phyloP scores from a whole-genome alignment of 2,888 invertebrate species.

The Himalopsyche tibetana region DNA sequence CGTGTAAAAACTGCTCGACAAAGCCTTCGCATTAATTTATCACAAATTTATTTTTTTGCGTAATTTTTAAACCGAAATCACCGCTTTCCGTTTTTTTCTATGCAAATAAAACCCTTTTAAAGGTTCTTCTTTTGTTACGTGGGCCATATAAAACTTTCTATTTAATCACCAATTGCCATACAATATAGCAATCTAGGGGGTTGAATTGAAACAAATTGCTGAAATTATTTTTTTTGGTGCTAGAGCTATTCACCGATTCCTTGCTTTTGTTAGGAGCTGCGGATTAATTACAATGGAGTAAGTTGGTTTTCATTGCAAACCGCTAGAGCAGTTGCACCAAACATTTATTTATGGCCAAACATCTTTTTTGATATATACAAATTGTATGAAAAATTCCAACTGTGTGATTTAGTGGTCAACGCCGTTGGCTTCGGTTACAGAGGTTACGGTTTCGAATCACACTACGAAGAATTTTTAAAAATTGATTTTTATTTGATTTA shows the following conservation, averaged over 20 bases:
- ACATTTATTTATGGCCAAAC: neutral
- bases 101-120: slow-evolving; percentile 59
- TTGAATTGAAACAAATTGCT: slow-evolving; percentile 64
- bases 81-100: slow-evolving; percentile 50
- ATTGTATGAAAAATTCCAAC: too few relatives aligned
- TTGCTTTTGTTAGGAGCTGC: slow-evolving; percentile 60
- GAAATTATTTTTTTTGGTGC: slow-evolving; percentile 62
- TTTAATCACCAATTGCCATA: slow-evolving; percentile 63
- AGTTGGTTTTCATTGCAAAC: slow-evolving; percentile 59
- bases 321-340: slow-evolving; percentile 37
- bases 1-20: slow-evolving; percentile 48
- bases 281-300: slow-evolving; percentile 65
- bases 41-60: slow-evolving; percentile 46
- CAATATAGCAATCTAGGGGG: slow-evolving; percentile 61
- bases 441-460: too few relatives aligned
- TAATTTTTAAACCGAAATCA: slow-evolving; percentile 44
- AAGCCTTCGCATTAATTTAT: slow-evolving; percentile 46
- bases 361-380: too few relatives aligned
- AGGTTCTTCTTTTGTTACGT: slow-evolving; percentile 53
- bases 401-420: too few relatives aligned
- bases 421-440: too few relatives aligned
- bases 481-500: too few relatives aligned
- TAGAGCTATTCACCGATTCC: slow-evolving; percentile 58
- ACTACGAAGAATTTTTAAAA: too few relatives aligned
- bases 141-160: slow-evolving; percentile 58